phyloP scores from a whole-genome alignment of 2,888 invertebrate species.

The Zeuzera pyrina region DNA sequence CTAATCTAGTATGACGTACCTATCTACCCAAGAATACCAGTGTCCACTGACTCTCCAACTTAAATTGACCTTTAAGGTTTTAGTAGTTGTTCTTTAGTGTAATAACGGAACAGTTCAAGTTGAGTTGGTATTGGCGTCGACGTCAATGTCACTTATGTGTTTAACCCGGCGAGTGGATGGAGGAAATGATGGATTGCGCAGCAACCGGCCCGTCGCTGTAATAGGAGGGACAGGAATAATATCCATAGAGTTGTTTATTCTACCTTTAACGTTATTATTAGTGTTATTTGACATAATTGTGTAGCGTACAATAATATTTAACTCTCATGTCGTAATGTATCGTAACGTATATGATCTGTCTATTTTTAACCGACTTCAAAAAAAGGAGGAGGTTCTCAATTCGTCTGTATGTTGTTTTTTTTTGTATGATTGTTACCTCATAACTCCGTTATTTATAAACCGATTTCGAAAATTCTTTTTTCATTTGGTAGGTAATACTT shows the following conservation, averaged over 20 bases:
- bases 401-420: too few relatives aligned
- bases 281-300: too few relatives aligned
- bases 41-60: conserved; percentile 38
- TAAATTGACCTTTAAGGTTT: conserved; percentile 26
- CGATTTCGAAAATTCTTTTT: too few relatives aligned
- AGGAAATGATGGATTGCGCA: conserved; percentile 67
- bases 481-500: too few relatives aligned
- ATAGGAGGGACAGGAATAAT: conserved; percentile 31
- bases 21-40: conserved; percentile 30
- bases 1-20: conserved; percentile 39
- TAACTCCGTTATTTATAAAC: too few relatives aligned
- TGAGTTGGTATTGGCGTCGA: conserved; percentile 34
- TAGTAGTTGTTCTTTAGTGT: conserved; percentile 12
- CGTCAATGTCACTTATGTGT: conserved; percentile 73
- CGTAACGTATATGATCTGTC: too few relatives aligned
- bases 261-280: neutral
- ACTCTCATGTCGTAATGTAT: too few relatives aligned
- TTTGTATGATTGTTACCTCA: too few relatives aligned
- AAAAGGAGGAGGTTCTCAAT: too few relatives aligned
- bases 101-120: conserved; percentile 16
- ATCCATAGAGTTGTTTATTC: conserved; percentile 35
- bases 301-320: too few relatives aligned
- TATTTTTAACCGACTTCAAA: too few relatives aligned
- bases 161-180: conserved; percentile 71
- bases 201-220: conserved; percentile 52